These are phyloP conservation scores for Musca vetustissima DNA, from an alignment of 1,140 invertebrate species.

Conservation along the genomic window DNA sequence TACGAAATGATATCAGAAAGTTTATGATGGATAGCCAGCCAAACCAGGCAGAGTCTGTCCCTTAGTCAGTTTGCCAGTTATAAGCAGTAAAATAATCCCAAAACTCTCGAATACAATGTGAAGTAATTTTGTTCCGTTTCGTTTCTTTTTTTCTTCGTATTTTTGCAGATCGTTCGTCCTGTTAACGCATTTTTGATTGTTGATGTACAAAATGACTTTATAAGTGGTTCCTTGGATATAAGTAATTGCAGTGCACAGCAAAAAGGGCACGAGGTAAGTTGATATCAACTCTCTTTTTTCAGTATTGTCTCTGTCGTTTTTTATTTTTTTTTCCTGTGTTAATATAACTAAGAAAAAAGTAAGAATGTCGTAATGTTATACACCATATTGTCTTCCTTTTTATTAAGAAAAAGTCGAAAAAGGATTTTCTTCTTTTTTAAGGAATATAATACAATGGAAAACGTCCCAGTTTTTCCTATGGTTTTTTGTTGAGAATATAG, in stretches of 20 bases:
- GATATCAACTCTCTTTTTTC: background rate
- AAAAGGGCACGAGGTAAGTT: slow-evolving; percentile 77
- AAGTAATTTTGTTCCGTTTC: too few species aligned
- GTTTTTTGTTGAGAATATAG: too few species aligned
- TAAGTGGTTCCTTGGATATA: slow-evolving; percentile 90
- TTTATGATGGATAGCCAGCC: background rate
- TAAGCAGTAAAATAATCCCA: too few species aligned
- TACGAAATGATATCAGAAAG: background rate
- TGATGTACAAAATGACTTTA: slow-evolving; percentile 99
- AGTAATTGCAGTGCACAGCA: slow-evolving; percentile 90
- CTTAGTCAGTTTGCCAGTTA: too few species aligned
- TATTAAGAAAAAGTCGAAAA: too few species aligned
- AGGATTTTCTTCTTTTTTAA: too few species aligned
- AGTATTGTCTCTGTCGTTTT: background rate
- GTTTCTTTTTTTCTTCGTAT: background rate
- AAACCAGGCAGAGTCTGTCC: too few species aligned
- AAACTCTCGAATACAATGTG: too few species aligned
- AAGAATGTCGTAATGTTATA: background rate
- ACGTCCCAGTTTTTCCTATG: too few species aligned
- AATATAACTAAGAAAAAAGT: background rate
- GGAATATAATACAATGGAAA: too few species aligned
- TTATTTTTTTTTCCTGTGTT: slow-evolving; percentile 9
- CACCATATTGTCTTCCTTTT: too few species aligned
- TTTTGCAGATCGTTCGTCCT: slow-evolving; percentile 76
- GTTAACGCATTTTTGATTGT: slow-evolving; percentile 90